A percentile compares a stretch with the other conserved stretches of the same genome.
Evolutionary conservation across 2,888 invertebrate species (phyloP).

Genomic region (Cartodere bifasciata): DNA sequence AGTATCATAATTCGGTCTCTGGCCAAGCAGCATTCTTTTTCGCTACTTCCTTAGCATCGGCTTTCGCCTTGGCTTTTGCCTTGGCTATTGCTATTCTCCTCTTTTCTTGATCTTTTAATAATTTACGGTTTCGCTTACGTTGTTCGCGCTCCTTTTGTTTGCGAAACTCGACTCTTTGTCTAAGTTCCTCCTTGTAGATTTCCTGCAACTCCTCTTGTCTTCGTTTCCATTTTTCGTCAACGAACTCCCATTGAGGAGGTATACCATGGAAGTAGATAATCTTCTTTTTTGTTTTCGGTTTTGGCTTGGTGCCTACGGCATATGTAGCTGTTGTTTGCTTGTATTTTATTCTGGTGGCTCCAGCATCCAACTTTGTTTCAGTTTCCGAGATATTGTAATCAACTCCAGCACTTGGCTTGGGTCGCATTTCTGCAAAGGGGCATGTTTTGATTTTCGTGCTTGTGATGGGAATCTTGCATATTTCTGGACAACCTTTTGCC

Average conservation of each 20-base stretch:
- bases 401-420: constrained; percentile 2
- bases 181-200: constrained; percentile 9
- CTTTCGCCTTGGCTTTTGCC: no score
- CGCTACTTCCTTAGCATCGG: no score
- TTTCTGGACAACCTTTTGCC: no score
- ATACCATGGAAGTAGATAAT: constrained; percentile 15
- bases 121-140: neutral
- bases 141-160: neutral
- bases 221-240: constrained; percentile 22
- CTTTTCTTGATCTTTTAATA: neutral
- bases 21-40: no score
- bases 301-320: constrained; percentile 5
- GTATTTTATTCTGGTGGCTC: constrained; percentile 12
- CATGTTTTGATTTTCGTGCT: constrained; percentile 2
- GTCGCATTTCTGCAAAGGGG: constrained; percentile 3
- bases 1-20: no score
- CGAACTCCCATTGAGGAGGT: constrained; percentile 24
- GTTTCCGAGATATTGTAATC: constrained; percentile 16
- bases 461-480: constrained; percentile 8
- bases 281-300: neutral
- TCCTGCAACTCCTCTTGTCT: constrained; percentile 15
- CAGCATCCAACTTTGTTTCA: constrained; percentile 15
- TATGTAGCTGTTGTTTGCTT: constrained; percentile 13
- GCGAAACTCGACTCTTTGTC: no score
- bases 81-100: neutral